Base-by-base conservation (phyloP, 2,113 vertebrate species). In the Myxocyprinus asiaticus region DNA sequence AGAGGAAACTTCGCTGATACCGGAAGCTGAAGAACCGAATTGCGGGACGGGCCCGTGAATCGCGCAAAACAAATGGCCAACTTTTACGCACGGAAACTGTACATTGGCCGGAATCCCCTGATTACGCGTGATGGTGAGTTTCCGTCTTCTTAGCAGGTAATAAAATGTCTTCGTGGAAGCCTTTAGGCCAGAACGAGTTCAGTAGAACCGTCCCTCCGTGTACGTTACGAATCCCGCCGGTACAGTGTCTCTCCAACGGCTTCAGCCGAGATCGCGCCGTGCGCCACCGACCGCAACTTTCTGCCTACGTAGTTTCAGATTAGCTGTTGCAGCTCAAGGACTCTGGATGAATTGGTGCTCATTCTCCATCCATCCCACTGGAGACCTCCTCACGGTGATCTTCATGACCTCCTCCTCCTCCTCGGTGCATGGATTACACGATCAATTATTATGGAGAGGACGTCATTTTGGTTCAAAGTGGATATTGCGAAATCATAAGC, bases 21-120 rank as follows among this genome's bases (percentile, higher is more conserved):
- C 91, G 90, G 90, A 91, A 93, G 90, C 89, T 83, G 87, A 87
- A 83, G 70, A 86, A 82, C 83, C 85, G 88, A 88, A 88, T 84
- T 69, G 67, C 85, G 48, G 76, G 80, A 85, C 87, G 86, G 86
- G 87, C 89, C 85, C 87, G 89, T 87, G 80, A 85, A 84, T 78
- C 74, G 76, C 88, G 88, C 89, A 89, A 71, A 72, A 33, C 22
- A 33, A 33, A 48, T 5, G 17, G 12, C 44, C 45, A 75, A 75
- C 48, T 76, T 76, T 76, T 76, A 65, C 74, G 74, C 74, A 44
- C 74, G 22, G 48, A 65, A 76, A 53, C 48, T 66, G 6, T 7
- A 58, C 55, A 58, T 76, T 74, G 10, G 58, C n/a, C 4, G 45
- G 45, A 48, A n/a, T 62, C 22, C 22, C 22, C 22, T 33, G 3